Conservation (phyloP, 2,113 vertebrate species). For the Montifringilla adamsi region DNA sequence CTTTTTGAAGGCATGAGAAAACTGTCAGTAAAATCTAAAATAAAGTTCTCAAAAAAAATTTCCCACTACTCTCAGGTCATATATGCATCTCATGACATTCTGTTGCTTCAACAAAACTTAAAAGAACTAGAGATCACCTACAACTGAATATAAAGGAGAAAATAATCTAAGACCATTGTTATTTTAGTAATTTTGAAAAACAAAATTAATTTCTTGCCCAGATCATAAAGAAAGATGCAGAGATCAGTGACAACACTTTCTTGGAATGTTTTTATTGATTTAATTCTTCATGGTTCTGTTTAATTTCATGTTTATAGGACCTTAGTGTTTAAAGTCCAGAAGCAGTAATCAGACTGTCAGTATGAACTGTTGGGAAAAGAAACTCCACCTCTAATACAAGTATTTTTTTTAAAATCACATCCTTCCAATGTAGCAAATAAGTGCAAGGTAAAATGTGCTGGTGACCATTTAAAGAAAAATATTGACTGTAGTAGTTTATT, state of each 20-base stretch:
- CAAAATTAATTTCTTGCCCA: background rate
- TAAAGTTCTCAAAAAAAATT: background rate
- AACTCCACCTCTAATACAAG: background rate
- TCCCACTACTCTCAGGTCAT: background rate
- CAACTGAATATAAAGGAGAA: background rate
- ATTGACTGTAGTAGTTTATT: background rate
- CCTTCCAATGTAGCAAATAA: background rate
- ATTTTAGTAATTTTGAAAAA: background rate
- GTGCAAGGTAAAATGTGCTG: background rate
- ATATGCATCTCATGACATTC: background rate
- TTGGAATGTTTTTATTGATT: background rate
- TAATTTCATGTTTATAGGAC: background rate
- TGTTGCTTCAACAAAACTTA: background rate
- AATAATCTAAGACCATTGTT: background rate
- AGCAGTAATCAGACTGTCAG: background rate
- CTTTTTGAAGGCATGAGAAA: background rate
- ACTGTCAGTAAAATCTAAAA: background rate
- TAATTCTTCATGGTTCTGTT: background rate
- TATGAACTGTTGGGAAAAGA: background rate
- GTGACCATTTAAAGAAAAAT: background rate
- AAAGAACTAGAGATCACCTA: background rate
- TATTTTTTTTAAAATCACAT: background rate
- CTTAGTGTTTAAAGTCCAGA: background rate
- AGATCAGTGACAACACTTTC: background rate
- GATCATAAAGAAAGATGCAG: background rate